Base-by-base conservation (phyloP, 37 sponge, comb jelly and placozoan species). In the Cladorhizidae sp. region DNA sequence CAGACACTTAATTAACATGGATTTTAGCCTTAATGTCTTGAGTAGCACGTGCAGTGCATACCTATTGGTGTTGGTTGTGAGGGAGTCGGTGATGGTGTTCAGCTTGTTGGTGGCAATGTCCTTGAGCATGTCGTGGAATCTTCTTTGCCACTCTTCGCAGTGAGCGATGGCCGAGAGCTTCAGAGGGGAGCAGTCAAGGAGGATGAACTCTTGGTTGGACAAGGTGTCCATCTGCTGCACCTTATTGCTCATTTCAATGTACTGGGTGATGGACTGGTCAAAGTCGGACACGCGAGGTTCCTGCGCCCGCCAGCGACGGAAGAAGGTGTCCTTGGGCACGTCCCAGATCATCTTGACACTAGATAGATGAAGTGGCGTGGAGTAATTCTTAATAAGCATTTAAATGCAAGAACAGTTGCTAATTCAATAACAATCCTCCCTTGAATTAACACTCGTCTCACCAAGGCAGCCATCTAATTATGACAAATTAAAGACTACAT, bases 101-200 rank as follows among this genome's bases (percentile, higher is more conserved):
- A 98, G 86, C 38, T 88, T 91, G 17, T 65, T 85, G 62, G 91
- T 87, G 56, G 99, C 97, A 82, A 95, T 87, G 62, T 94, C 93
- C 25, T 85, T 79, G 26, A 99, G 97, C 9, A 99, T 87, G 40
- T 80, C 69, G 40, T 90, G 91, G 81, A 99, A 92, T 76, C 90
- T 85, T 65, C 86, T 87, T 85, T 90, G 91, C 93, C 97, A 94
- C 85, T 94, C 97, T 39, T 90, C 88, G 40, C 95, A 94, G 81
- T 99, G 97, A 40, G 93, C 61, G 11, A 95, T 65, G 70, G 95
- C 85, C 56, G 93, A 82, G 54, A 78, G 76, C 83, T 96, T 96
- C 74, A 99, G 97, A 7, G 95, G 93, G 61, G 95, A 94, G 78
- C 95, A 96, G 79, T 99, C 99, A 21, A 99, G 84, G 74, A 99